Base-by-base conservation (phyloP, 2,888 invertebrate species). In the Vanessa cardui region DNA sequence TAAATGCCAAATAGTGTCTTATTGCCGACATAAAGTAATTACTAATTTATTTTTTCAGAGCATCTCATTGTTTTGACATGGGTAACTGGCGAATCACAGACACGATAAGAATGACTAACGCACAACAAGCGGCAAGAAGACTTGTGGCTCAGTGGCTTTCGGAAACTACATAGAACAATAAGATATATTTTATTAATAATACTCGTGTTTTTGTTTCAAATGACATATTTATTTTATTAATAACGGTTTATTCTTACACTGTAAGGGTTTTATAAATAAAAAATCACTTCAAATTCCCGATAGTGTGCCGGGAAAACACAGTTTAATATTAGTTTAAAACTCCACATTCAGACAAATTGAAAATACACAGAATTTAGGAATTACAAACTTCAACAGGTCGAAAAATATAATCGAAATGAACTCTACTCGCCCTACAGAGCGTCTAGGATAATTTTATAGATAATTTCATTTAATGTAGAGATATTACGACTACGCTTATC, bases 41-140 rank as follows among this genome's bases (percentile, higher is more conserved):
- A 2, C 9, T 6, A 9, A 16, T 46, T 46, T 33, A 15, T 46
- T 46, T 39, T 39, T 71, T 16, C 81, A 92, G 92, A 70, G 92
- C 92, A 18, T 90, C 91, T 2, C 92, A 92, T 73, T 92, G 92
- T 73, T 92, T 91, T 74, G 92, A 92, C 73, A 88, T 92, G 88
- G 81, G 81, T 68, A 71, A 76, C 45, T 91, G 90, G 90, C 67
- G 77, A 15, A 7, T 44, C 2, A 80, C 88, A 0, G 88, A 91
- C 74, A 92, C 92, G 6, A 88, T 90, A 18, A 62, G 60, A 39
- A 92, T 92, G 92, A 86, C 90, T 1, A 77, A 79, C 46, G 81
- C 82, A 1, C 88, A 92, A 71, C 87, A 87, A 73, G 72, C 73
- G 1, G 85, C 88, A 9, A 75, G 91, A 39, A 81, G 87, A 69